These are phyloP conservation scores for Elanoides forficatus DNA, from an alignment of 2,113 vertebrate species.

Conservation along the genomic window DNA sequence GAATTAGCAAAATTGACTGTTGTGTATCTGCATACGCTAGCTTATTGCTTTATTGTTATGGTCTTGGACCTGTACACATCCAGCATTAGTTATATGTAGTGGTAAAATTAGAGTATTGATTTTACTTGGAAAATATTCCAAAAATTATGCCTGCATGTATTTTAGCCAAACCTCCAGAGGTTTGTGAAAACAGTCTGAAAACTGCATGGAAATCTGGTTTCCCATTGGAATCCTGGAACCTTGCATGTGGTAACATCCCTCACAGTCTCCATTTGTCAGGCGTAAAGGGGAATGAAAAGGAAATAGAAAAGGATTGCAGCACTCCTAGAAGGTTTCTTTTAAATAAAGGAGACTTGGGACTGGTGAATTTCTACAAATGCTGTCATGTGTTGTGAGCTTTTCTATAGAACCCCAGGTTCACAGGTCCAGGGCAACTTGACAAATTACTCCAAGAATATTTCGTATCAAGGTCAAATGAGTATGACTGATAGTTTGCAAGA, in stretches of 20 bases:
- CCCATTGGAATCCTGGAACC: not conserved
- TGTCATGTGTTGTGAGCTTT: not conserved
- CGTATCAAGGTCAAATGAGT: not conserved
- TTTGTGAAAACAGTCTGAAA: not conserved
- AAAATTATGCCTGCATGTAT: not conserved
- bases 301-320: not conserved
- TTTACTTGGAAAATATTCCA: not conserved
- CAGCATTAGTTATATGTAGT: not conserved
- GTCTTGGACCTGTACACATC: not conserved
- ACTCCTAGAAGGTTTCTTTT: not conserved
- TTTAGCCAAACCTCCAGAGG: not conserved
- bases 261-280: not conserved
- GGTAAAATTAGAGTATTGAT: not conserved
- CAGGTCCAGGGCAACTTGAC: not conserved
- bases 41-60: not conserved
- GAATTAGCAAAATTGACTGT: not conserved
- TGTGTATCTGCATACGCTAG: fast-evolving
- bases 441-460: not conserved
- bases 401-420: not conserved
- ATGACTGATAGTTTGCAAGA: not conserved
- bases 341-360: not conserved
- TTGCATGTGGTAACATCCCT: not conserved
- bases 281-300: not conserved
- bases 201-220: not conserved
- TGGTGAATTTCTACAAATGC: not conserved